Evolutionary conservation across 2,888 invertebrate genomes (phyloP).

Genomic region (Tortricodes alternella): DNA sequence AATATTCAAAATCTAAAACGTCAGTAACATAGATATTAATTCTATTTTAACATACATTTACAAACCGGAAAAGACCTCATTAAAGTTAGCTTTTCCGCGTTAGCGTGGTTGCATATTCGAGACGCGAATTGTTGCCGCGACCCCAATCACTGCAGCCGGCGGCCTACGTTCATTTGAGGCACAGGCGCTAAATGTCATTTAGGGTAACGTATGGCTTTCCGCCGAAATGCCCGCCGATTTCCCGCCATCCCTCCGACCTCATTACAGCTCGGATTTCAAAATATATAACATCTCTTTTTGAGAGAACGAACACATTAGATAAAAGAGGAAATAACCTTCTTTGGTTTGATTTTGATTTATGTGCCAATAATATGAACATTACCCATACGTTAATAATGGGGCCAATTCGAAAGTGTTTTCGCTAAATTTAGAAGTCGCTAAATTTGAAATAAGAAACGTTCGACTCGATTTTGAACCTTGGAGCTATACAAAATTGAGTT

Average conservation of each 20-base stretch:
- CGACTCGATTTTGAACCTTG: too few relatives aligned
- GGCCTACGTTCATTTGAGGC: slow-evolving; percentile 17
- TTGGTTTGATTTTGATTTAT: too few relatives aligned
- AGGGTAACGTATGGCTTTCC: slow-evolving; percentile 21
- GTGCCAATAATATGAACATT: too few relatives aligned
- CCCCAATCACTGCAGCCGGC: slow-evolving; percentile 15
- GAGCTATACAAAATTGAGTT: too few relatives aligned
- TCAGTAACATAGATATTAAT: too few relatives aligned
- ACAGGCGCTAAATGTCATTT: slow-evolving; percentile 25
- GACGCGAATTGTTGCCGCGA: neutral
- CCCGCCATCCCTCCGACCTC: slow-evolving; percentile 3
- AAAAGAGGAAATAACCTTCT: neutral
- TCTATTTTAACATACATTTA: too few relatives aligned
- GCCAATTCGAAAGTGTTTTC: too few relatives aligned
- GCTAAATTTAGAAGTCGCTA: too few relatives aligned
- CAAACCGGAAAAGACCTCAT: neutral
- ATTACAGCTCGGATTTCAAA: slow-evolving; percentile 11
- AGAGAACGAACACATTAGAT: neutral
- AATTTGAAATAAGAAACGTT: too few relatives aligned
- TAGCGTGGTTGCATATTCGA: slow-evolving; percentile 3
- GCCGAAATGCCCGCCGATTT: neutral
- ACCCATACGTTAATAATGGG: too few relatives aligned
- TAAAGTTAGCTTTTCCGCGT: slow-evolving; percentile 8
- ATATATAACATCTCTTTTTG: slow-evolving; percentile 1
- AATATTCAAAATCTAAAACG: too few relatives aligned